A percentile compares a stretch with the other conserved stretches of the same genome.
Evolutionary conservation across 2,797 vertebrate species (phyloP).

Genomic region (Anguilla pacifica): DNA sequence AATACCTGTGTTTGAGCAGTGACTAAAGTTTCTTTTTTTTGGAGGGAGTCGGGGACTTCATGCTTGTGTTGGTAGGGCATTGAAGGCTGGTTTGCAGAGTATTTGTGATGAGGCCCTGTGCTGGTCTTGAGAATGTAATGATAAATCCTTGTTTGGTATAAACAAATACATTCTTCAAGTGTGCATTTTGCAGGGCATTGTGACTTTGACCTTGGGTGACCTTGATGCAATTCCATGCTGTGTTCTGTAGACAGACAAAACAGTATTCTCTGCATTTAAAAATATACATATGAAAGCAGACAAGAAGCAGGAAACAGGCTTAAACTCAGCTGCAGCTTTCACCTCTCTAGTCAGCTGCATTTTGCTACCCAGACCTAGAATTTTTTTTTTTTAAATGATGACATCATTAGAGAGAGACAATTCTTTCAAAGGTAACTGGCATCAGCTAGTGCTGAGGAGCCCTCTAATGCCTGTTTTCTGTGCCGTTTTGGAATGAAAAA

Average conservation of each 20-base stretch:
- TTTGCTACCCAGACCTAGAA: neutral
- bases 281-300: too few species aligned
- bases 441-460: neutral
- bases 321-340: neutral
- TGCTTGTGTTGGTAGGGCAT: neutral
- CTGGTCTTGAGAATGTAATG: neutral
- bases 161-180: neutral
- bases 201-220: neutral
- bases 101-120: neutral
- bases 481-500: neutral
- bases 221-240: neutral
- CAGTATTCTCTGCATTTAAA: neutral
- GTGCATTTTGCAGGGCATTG: neutral
- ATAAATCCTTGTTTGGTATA: neutral
- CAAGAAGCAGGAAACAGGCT: neutral
- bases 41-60: neutral
- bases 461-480: neutral
- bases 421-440: neutral
- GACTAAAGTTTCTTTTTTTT: too few species aligned
- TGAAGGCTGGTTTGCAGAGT: neutral
- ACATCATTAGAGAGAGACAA: neutral
- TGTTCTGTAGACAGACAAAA: neutral
- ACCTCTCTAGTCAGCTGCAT: neutral
- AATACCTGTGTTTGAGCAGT: too few species aligned
- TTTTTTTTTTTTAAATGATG: neutral